Evolutionary conservation across 2,888 invertebrate species (phyloP).

Genomic region (Liodrosophila aerea): DNA sequence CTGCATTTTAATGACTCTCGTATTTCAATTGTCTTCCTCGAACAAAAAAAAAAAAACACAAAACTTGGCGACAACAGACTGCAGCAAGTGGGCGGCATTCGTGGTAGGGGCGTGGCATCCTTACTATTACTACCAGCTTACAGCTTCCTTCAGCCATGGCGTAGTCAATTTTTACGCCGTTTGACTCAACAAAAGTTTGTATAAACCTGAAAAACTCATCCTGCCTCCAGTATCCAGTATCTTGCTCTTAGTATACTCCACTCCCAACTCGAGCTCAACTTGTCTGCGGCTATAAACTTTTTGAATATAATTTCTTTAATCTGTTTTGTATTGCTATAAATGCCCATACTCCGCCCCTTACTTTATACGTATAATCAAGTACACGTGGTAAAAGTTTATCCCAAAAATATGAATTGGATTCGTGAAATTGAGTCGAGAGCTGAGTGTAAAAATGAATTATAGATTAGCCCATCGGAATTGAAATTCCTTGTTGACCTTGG

Average conservation of each 20-base stretch:
- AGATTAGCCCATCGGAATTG: constrained; percentile 53
- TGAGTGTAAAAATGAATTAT: constrained; percentile 49
- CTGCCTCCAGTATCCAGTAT: too few species aligned
- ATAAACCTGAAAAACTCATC: constrained; percentile 18
- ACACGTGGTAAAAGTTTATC: not conserved
- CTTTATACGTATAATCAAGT: not conserved
- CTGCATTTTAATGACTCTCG: constrained; percentile 76
- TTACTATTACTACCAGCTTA: constrained; percentile 50
- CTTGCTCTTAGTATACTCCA: not conserved
- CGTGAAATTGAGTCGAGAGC: constrained; percentile 21
- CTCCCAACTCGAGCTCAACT: constrained; percentile 1
- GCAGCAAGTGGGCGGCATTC: constrained; percentile 41
- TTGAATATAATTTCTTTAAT: constrained; percentile 46
- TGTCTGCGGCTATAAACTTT: constrained; percentile 23
- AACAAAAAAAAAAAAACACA: too few species aligned
- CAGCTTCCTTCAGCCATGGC: constrained; percentile 56
- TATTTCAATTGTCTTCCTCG: constrained; percentile 64
- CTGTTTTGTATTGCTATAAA: constrained; percentile 59
- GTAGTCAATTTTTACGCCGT: constrained; percentile 69
- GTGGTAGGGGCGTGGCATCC: constrained; percentile 47
- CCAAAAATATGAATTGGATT: constrained; percentile 39
- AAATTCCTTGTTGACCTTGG: constrained; percentile 68
- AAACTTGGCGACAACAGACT: constrained; percentile 30
- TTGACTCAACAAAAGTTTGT: constrained; percentile 74
- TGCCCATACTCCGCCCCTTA: constrained; percentile 8